A percentile compares a stretch with the other conserved stretches of the same genome.
phyloP scores from a whole-genome alignment of 64 coral and sea anemone genomes.

The Astreopora myriophthalma region DNA sequence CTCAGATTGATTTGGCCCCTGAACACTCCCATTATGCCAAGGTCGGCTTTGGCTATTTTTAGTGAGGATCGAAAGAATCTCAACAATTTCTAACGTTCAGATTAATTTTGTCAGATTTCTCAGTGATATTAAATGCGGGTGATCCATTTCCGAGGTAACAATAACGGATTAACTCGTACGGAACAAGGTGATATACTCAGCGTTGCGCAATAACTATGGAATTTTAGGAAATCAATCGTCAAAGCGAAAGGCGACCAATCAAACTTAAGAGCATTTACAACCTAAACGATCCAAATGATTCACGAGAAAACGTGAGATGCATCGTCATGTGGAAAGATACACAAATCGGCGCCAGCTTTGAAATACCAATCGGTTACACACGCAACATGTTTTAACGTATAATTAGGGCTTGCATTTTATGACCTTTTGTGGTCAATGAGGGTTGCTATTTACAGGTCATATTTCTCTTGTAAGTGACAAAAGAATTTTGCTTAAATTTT shows the following conservation, averaged over 20 bases:
- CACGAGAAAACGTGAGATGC: background rate
- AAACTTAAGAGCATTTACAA: no score
- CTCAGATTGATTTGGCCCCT: background rate
- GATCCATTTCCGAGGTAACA: background rate
- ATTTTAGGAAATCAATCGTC: background rate
- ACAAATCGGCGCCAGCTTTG: background rate
- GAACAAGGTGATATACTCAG: no score
- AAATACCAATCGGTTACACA: background rate
- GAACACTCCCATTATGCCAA: background rate
- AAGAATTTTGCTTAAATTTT: background rate
- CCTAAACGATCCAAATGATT: background rate
- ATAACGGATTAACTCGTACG: background rate
- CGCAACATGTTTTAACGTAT: background rate
- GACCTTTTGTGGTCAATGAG: slow-evolving; percentile 32
- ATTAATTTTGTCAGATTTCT: background rate
- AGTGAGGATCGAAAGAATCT: background rate
- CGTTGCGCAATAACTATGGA: background rate
- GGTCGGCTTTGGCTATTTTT: background rate
- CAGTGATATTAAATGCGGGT: background rate
- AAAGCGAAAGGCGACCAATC: no score
- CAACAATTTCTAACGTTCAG: background rate
- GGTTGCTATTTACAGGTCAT: background rate
- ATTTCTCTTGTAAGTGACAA: background rate
- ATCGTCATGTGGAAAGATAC: background rate
- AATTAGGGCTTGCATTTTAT: background rate